Evolutionary conservation across 2,888 invertebrate species (phyloP).

Genomic region (Sisyra nigra): DNA sequence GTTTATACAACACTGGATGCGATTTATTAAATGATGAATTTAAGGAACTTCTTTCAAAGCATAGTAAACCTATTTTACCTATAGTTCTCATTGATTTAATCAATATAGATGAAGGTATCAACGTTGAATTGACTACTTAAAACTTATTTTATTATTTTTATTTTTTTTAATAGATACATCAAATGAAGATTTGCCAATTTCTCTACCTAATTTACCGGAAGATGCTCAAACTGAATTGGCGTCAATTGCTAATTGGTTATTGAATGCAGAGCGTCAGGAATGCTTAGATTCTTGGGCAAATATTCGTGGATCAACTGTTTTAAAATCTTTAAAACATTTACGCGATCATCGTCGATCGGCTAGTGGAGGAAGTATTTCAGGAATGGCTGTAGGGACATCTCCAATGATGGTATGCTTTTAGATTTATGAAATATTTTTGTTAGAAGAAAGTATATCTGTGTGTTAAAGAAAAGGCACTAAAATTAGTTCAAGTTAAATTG

Average conservation of each 20-base stretch:
- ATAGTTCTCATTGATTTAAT: conserved; percentile 79
- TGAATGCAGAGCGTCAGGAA: conserved; percentile 54
- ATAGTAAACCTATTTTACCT: conserved; percentile 74
- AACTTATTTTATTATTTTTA: background rate
- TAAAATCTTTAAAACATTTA: conserved; percentile 56
- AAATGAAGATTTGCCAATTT: conserved; percentile 37
- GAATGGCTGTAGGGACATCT: conserved; percentile 24
- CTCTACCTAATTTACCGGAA: conserved; percentile 52
- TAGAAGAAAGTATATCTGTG: background rate
- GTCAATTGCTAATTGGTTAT: conserved; percentile 73
- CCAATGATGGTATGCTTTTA: conserved; percentile 38
- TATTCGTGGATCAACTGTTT: conserved; percentile 59
- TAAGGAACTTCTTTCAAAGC: conserved; percentile 66
- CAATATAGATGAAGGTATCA: conserved; percentile 70
- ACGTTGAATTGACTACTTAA: background rate
- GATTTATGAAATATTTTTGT: background rate
- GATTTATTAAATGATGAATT: conserved; percentile 78
- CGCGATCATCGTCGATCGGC: conserved; percentile 66
- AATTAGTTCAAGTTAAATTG: too few species aligned
- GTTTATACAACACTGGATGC: conserved; percentile 66
- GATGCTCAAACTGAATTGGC: conserved; percentile 53
- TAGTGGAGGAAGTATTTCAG: conserved; percentile 58
- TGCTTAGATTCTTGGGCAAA: conserved; percentile 60
- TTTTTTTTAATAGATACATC: conserved; percentile 15
- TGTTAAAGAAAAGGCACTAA: too few species aligned